Evolutionary conservation across 2,113 vertebrate genomes (phyloP).

Genomic region (Nesogale talazaci): DNA sequence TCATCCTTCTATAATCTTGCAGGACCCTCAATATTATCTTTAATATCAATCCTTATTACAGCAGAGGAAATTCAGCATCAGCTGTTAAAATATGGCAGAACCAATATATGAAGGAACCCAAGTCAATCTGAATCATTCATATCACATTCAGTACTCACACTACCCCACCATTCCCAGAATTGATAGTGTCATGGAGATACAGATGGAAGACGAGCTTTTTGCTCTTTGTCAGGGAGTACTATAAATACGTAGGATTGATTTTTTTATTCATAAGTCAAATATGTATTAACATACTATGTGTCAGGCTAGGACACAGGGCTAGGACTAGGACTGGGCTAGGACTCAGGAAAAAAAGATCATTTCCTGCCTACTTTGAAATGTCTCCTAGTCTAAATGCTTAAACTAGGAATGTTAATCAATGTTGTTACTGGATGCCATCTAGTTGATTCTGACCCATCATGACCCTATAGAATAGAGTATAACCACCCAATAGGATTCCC

Average conservation of each 20-base stretch:
- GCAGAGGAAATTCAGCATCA: neutral
- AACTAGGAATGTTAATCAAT: neutral
- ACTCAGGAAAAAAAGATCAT: neutral
- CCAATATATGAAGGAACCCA: neutral
- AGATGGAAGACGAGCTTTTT: neutral
- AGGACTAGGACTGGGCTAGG: neutral
- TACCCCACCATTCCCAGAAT: rapidly evolving
- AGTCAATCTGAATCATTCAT: neutral
- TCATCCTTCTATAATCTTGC: neutral
- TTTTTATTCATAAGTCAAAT: neutral
- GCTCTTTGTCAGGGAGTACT: neutral
- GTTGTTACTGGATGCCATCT: neutral
- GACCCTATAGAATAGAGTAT: neutral
- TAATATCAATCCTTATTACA: neutral
- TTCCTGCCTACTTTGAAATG: neutral
- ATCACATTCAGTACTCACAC: neutral
- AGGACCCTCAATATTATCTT: neutral
- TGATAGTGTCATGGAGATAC: neutral
- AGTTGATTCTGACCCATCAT: neutral
- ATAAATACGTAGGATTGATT: neutral
- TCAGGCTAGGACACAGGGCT: neutral
- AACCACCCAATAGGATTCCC: neutral
- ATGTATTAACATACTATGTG: neutral
- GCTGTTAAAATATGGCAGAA: neutral
- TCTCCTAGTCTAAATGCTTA: neutral